A percentile compares a stretch with the other conserved stretches of the same genome.
Evolutionary conservation across 2,888 invertebrate species (phyloP).

Genomic region (Pyrrhosoma nymphula): DNA sequence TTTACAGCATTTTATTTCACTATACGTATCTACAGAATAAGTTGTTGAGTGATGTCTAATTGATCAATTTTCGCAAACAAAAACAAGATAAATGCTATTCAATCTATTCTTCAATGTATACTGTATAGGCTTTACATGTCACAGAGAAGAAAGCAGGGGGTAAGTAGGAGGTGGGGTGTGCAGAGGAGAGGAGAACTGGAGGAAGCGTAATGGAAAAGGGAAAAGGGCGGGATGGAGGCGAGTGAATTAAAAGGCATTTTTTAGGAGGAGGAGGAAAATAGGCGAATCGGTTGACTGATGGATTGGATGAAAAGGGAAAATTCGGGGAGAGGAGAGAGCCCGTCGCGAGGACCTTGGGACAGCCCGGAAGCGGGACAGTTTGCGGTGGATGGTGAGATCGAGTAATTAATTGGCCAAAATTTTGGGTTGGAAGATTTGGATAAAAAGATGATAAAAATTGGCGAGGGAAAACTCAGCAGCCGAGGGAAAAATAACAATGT

Average conservation of each 20-base stretch:
- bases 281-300: background rate
- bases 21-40: no score
- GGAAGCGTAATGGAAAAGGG: background rate
- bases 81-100: no score
- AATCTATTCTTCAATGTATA: no score
- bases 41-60: no score
- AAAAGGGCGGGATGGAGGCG: background rate
- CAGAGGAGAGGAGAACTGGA: background rate
- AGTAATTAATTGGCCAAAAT: constrained; percentile 18
- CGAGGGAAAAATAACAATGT: background rate
- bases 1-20: no score
- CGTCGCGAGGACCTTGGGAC: background rate
- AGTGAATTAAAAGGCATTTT: background rate
- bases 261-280: background rate
- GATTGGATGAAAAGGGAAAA: background rate
- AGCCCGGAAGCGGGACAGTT: background rate
- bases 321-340: background rate
- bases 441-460: background rate
- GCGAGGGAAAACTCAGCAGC: background rate
- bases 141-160: no score
- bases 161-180: background rate
- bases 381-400: background rate
- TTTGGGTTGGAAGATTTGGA: background rate
- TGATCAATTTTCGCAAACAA: no score
- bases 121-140: no score